Evolutionary conservation across 2,888 invertebrate genomes (phyloP), one percentile per base, ranked within the genome.

Genomic region (Caenorhabditis panamensis): DNA sequence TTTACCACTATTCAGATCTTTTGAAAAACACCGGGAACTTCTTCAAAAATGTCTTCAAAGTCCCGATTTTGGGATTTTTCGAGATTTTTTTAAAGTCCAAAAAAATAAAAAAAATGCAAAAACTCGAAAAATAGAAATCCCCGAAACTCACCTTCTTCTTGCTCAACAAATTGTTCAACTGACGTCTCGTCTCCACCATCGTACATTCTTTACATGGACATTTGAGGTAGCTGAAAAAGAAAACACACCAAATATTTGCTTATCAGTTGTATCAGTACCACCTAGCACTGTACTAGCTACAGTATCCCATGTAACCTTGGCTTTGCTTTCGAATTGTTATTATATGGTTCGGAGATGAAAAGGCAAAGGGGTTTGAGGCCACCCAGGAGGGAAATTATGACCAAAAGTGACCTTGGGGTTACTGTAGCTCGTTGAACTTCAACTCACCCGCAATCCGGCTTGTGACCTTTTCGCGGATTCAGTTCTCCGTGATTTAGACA

Each of bases 391-490:
- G 4, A 31, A n/a, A n/a, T n/a, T n/a, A n/a, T n/a, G n/a, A n/a
- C n/a, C n/a, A n/a, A n/a, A 31, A 31, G 31, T 31, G 31, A 31
- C 31, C 31, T 31, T 31, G 31, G 31, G 49, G 13, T 49, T 49
- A 49, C 49, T 49, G 49, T 49, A 49, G 6, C 49, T n/a, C n/a
- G n/a, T n/a, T n/a, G n/a, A n/a, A n/a, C n/a, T n/a, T n/a, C n/a
- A n/a, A n/a, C n/a, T 49, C 18, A 90, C 88, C 79, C 62, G 82
- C 90, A 90, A 18, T 83, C 79, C 2, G 88, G 87, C 68, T 90
- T 90, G 77, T 90, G 90, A 18, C 90, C 90, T 67, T 90, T 90
- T 11, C 90, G 68, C 18, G 89, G 88, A 53, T 76, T 85, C 24
- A 82, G 78, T 64, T 82, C 67, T 31, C 84, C 84, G 69, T 90